Conservation (phyloP, 2,888 invertebrate genomes). For the Ochropleura plecta region DNA sequence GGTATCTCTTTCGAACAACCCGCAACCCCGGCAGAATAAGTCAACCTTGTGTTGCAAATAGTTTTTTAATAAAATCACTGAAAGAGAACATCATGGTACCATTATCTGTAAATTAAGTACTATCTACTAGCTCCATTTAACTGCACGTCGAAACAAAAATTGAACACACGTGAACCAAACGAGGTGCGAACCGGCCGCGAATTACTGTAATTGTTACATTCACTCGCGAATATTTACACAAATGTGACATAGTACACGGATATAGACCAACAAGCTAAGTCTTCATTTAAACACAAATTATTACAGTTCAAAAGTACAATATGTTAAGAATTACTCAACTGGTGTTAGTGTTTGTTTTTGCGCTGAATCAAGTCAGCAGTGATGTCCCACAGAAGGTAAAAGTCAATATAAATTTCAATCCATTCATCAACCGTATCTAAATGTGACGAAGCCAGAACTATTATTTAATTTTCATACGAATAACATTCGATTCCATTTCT, state of each 20-base stretch:
- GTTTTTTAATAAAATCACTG: conserved; percentile 15
- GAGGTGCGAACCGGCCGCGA: conserved; percentile 45
- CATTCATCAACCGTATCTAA: conserved; percentile 38
- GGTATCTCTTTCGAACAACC: too few relatives aligned
- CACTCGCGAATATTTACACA: conserved; percentile 50
- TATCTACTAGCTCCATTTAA: conserved; percentile 36
- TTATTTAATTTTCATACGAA: conserved; percentile 11
- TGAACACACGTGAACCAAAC: conserved; percentile 47
- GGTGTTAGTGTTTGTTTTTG: conserved; percentile 65
- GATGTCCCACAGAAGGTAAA: conserved; percentile 68
- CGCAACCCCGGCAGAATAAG: neutral
- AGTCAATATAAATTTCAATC: conserved; percentile 5
- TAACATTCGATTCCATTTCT: neutral
- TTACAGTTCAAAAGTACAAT: conserved; percentile 11
- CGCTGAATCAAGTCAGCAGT: conserved; percentile 47
- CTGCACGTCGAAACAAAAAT: conserved; percentile 30
- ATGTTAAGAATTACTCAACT: conserved; percentile 57
- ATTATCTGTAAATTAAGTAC: conserved; percentile 3
- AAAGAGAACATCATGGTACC: neutral
- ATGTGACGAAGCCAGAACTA: conserved; percentile 1
- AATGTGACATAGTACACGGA: conserved; percentile 45
- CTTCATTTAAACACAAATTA: neutral
- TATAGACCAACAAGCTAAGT: conserved; percentile 6
- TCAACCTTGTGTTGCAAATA: conserved; percentile 1
- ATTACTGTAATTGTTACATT: conserved; percentile 30